Percentiles rank a stretch among this genome's conserved stretches.
Evolutionary conservation across 2,797 vertebrate species (phyloP).

Genomic region (Macrochelys suwanniensis): DNA sequence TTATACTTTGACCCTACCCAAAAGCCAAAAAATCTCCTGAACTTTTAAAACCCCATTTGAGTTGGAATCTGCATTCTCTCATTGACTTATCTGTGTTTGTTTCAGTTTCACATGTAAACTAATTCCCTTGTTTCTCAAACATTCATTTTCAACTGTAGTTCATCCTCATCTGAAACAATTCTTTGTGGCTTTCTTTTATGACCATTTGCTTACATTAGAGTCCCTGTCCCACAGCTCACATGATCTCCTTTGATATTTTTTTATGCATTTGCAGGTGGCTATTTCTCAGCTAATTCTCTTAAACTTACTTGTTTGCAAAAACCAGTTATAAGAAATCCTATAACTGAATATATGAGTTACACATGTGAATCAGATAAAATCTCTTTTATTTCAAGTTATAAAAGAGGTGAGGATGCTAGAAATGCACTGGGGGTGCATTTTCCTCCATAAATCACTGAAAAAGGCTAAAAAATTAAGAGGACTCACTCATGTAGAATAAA

Average conservation of each 20-base stretch:
- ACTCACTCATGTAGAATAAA: neutral
- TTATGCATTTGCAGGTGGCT: neutral
- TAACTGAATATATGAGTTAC: accelerated
- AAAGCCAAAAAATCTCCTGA: neutral
- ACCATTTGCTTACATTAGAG: neutral
- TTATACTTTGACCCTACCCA: neutral
- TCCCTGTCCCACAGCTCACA: neutral
- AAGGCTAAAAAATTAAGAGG: neutral
- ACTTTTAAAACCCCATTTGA: neutral
- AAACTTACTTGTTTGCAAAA: neutral
- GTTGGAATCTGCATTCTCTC: neutral
- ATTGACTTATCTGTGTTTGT: neutral
- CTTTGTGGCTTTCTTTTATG: neutral
- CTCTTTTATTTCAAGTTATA: neutral
- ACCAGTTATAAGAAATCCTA: neutral
- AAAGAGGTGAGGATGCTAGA: neutral
- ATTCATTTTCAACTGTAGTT: neutral
- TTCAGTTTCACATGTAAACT: neutral
- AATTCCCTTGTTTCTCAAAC: neutral
- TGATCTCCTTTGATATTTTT: neutral
- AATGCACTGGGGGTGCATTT: neutral
- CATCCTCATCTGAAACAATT: neutral
- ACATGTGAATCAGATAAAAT: neutral
- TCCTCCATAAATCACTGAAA: neutral
- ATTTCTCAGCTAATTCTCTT: neutral